Percentiles rank a stretch among this genome's conserved stretches.
Evolutionary conservation across 2,888 invertebrate genomes (phyloP).

Genomic region (Bombylius major): DNA sequence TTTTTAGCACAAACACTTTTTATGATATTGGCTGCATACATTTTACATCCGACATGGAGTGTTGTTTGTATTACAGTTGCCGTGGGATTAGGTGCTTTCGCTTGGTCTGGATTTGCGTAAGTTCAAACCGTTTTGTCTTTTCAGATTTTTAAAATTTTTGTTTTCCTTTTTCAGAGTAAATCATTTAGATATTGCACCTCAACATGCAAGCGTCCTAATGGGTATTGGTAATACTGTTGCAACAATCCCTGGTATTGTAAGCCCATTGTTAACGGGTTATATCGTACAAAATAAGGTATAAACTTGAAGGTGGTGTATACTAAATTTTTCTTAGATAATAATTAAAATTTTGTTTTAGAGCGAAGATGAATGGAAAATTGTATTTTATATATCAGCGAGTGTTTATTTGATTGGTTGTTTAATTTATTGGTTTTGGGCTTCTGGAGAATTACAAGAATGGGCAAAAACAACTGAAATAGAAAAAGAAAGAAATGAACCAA

Average conservation of each 20-base stretch:
- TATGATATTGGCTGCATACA: conserved; percentile 70
- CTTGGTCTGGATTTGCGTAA: conserved; percentile 85
- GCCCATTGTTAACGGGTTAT: conserved; percentile 67
- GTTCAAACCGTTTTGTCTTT: conserved; percentile 10
- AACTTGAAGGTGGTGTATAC: background rate
- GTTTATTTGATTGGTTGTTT: conserved; percentile 75
- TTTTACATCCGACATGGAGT: conserved; percentile 52
- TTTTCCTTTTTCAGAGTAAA: conserved; percentile 46
- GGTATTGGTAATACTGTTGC: conserved; percentile 84
- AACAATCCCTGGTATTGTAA: conserved; percentile 83
- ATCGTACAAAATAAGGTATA: conserved; percentile 60
- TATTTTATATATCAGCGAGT: conserved; percentile 73
- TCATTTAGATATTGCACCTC: conserved; percentile 83
- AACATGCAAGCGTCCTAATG: conserved; percentile 84
- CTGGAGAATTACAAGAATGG: conserved; percentile 76
- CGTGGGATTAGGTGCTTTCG: conserved; percentile 82
- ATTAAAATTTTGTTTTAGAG: conserved; percentile 38
- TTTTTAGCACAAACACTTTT: conserved; percentile 71
- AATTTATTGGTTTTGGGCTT: conserved; percentile 68
- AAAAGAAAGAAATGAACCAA: conserved; percentile 33
- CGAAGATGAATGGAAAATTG: conserved; percentile 67
- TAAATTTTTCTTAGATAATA: too few relatives aligned
- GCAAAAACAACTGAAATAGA: conserved; percentile 38
- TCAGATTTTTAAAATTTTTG: background rate
- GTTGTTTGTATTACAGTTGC: conserved; percentile 77